Conservation (phyloP, 2,113 vertebrate species). For the Sporophila hypoxantha region DNA sequence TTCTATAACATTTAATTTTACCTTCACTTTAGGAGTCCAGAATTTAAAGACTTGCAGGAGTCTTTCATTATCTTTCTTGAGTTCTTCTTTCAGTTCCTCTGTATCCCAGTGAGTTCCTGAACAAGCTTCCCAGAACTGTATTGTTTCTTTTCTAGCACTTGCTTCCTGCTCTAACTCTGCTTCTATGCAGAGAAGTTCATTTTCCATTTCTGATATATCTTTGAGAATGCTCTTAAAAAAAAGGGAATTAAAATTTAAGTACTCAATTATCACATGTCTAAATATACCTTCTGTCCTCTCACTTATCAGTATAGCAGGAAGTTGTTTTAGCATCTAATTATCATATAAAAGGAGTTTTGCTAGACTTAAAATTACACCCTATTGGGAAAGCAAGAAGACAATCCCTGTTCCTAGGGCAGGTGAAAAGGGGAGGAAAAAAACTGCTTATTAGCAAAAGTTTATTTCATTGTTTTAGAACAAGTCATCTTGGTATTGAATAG, state of each 20-base stretch:
- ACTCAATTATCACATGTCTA: not conserved
- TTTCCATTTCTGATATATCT: slow-evolving; percentile 63
- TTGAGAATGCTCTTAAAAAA: slow-evolving; percentile 58
- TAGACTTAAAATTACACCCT: not conserved
- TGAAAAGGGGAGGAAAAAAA: not conserved
- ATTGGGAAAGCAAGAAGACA: not conserved
- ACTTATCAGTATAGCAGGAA: not conserved
- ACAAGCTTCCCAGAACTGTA: slow-evolving; percentile 53
- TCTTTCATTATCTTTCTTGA: slow-evolving; percentile 59
- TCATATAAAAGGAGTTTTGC: not conserved
- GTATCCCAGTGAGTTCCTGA: slow-evolving; percentile 27
- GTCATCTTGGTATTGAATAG: not conserved
- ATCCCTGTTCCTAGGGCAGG: not conserved
- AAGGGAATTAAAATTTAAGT: not conserved
- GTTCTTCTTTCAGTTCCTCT: slow-evolving; percentile 48
- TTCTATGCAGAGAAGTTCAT: slow-evolving; percentile 48
- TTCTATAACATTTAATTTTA: not conserved
- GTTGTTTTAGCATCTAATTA: not conserved
- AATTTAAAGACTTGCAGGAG: slow-evolving; percentile 47
- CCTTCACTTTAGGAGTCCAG: slow-evolving; percentile 63
- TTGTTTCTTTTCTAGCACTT: slow-evolving; percentile 39
- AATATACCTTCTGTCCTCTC: not conserved
- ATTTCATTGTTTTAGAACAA: not conserved
- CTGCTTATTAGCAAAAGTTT: not conserved
- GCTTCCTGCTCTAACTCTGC: slow-evolving; percentile 51